Conservation (phyloP, 2,888 invertebrate species). For the Tetragnatha montana region DNA sequence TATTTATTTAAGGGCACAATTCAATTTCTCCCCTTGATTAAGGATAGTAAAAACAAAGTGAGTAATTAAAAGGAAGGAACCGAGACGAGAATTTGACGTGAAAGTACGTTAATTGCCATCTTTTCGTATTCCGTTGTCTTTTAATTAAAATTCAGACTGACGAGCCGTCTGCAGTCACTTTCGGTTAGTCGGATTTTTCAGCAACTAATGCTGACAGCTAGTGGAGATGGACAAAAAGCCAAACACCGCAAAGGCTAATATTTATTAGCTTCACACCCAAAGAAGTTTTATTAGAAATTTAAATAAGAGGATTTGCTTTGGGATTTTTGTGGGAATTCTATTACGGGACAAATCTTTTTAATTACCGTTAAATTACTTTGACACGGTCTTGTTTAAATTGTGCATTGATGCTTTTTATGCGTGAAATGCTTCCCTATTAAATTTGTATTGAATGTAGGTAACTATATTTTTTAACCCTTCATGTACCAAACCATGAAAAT, state of each 20-base stretch:
- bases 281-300: constrained; percentile 48
- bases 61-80: constrained; percentile 45
- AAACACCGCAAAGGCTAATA: constrained; percentile 26
- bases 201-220: constrained; percentile 36
- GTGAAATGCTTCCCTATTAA: too few species aligned
- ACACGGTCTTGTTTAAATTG: neutral
- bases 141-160: constrained; percentile 64
- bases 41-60: constrained; percentile 60
- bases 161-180: constrained; percentile 52
- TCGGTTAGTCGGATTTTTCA: constrained; percentile 41
- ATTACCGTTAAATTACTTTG: neutral
- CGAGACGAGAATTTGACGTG: constrained; percentile 60
- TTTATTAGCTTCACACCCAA: constrained; percentile 26
- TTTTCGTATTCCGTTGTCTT: constrained; percentile 63
- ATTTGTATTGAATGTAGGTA: too few species aligned
- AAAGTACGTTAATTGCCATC: constrained; percentile 62
- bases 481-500: too few species aligned
- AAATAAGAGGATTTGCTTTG: neutral
- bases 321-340: neutral
- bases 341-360: neutral
- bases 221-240: constrained; percentile 33
- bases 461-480: too few species aligned
- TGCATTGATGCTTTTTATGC: too few species aligned
- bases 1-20: constrained; percentile 55
- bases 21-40: constrained; percentile 50